Evolutionary conservation across 2,113 vertebrate species (phyloP), one percentile per base, ranked within the genome.

Genomic region (Vulpes lagopus): DNA sequence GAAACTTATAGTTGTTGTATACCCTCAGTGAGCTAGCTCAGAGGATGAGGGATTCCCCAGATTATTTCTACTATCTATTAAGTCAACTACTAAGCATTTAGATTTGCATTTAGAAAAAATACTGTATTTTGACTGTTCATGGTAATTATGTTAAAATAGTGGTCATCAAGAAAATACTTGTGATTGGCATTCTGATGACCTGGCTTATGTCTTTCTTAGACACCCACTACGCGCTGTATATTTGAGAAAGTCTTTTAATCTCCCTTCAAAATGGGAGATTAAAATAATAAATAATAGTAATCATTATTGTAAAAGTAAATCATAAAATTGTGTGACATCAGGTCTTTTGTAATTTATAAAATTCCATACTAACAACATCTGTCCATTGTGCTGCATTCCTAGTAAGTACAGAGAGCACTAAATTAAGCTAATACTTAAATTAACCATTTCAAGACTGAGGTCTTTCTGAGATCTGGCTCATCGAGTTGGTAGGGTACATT

Each of bases 381-480:
- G 69, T 88, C 32, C 83, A 74, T 95, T 96, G 69, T 94, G 65
- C n/a, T 79, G 53, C 35, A 53, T 97, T 27, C 85, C 62, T 93
- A 57, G 23, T 73, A 92, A 74, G 23, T 81, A 22, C 12, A 90
- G 62, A 94, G 64, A 95, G 25, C 30, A 57, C 57, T 84, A 6
- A 96, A 83, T 65, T 95, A 97, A 83, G 30, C 51, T 89, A 95
- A 74, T 89, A 38, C 14, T 94, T 91, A 79, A 84, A 69, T 84
- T 89, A 91, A 93, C 59, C 59, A 43, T 94, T 93, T 92, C 15
- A 6, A 73, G 57, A 6, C 15, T 81, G 25, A 73, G 22, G 8
- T 35, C 55, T 84, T 94, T 64, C 59, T 60, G 79, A 83, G 64
- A 15, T 15, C 8, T 51, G 22, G 57, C 55, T 82, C 49, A 69